Percentiles rank a stretch among this genome's conserved stretches.
phyloP scores from a whole-genome alignment of 2,888 invertebrate genomes.

The Agriopis aurantiaria region DNA sequence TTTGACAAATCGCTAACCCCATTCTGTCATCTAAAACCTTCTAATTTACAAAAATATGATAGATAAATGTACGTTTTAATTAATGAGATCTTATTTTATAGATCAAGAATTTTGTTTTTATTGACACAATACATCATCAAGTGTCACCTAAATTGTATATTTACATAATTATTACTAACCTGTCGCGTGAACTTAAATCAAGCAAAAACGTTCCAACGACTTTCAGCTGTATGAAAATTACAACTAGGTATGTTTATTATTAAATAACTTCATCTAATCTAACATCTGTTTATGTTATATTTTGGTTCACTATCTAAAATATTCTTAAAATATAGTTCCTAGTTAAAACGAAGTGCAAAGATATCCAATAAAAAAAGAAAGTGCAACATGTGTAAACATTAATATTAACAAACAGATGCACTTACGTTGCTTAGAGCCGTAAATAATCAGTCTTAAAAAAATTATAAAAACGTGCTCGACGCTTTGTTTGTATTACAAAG shows the following conservation, averaged over 20 bases:
- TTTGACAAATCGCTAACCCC: too few species aligned
- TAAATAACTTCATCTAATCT: slow-evolving; percentile 4
- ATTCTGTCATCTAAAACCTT: background rate
- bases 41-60: background rate
- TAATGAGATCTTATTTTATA: slow-evolving; percentile 49
- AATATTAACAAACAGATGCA: slow-evolving; percentile 21
- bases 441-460: slow-evolving; percentile 39
- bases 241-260: background rate
- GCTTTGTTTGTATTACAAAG: slow-evolving; percentile 9
- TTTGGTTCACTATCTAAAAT: slow-evolving; percentile 17
- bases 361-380: slow-evolving; percentile 8
- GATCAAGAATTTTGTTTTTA: slow-evolving; percentile 21
- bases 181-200: background rate
- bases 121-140: slow-evolving; percentile 7
- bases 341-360: slow-evolving; percentile 7
- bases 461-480: slow-evolving; percentile 19
- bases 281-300: slow-evolving; percentile 2
- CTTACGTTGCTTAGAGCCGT: slow-evolving; percentile 29
- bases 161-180: background rate
- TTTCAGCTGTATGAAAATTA: background rate
- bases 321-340: slow-evolving; percentile 1
- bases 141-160: slow-evolving; percentile 11
- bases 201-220: background rate
- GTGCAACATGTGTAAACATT: slow-evolving; percentile 17
- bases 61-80: slow-evolving; percentile 31